Percentiles rank a stretch among this genome's conserved stretches.
Conservation (phyloP, 2,888 invertebrate species). For the Orthosia cruda region DNA sequence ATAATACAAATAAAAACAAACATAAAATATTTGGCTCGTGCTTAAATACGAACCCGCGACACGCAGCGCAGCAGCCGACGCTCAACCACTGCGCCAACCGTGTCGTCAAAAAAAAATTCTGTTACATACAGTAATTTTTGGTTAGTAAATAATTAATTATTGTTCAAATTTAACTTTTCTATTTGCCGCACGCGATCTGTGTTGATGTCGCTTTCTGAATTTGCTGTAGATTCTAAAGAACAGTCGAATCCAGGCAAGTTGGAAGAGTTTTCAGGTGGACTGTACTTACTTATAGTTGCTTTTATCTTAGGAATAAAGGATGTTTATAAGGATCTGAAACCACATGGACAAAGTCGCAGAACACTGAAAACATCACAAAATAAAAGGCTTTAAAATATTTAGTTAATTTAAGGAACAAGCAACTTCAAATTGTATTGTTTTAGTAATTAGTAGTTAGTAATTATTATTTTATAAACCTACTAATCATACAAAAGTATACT, state of each 20-base stretch:
- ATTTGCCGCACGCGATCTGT: neutral
- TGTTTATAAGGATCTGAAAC: neutral
- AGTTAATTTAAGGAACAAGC: constrained; percentile 6
- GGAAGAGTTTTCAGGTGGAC: constrained; percentile 30
- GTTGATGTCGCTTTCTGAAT: constrained; percentile 12
- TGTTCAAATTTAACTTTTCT: too few species aligned
- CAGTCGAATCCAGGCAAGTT: constrained; percentile 50
- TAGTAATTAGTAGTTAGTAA: neutral
- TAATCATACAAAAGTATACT: too few species aligned
- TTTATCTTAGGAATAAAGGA: too few species aligned
- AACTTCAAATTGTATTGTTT: neutral
- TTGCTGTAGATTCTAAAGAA: constrained; percentile 11
- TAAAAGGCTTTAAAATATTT: neutral
- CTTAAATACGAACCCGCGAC: too few species aligned
- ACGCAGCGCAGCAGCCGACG: too few species aligned
- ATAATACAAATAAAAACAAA: too few species aligned
- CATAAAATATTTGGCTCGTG: too few species aligned
- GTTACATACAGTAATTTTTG: too few species aligned
- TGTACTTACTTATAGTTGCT: constrained; percentile 26
- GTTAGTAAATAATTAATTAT: too few species aligned
- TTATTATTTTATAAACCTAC: neutral
- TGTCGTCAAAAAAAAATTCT: too few species aligned
- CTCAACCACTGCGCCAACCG: too few species aligned
- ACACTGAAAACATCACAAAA: neutral
- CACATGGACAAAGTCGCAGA: neutral